Base-by-base conservation (phyloP, 2,113 vertebrate species). In the Gasterosteus aculeatus region DNA sequence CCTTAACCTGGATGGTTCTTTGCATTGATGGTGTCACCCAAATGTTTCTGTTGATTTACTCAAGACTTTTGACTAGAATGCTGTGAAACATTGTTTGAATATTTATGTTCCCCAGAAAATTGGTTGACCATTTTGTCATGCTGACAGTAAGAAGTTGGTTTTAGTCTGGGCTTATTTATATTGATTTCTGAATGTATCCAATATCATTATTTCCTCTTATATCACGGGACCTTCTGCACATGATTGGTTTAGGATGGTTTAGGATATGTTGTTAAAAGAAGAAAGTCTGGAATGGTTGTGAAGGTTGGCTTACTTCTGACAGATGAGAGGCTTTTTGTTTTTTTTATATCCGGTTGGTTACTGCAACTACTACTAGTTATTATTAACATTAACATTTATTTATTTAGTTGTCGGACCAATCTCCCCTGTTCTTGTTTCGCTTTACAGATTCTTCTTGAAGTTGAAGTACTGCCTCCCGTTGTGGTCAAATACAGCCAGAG, bases 371-470 rank as follows among this genome's bases (percentile, higher is more conserved):
- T 7, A 7, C 35, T 38, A 4, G 6, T 38, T 38, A 38, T 38
- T 38, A 7, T 38, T 7, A 38, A 38, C 35, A 6, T 38, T 26
- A 26, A 26, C 22, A 26, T 26, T 26, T 7, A 38, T 38, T 5
- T 38, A 38, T 38, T 4, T 3, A 38, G 3, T 7, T 6, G 35
- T 38, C 35, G 22, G 22, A 26, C 22, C 35, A 38, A 38, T 38
- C 4, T 38, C 5, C 5, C 11, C 7, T 78, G 72, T 66, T 63
- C 83, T 75, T 82, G 15, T 68, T 70, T 75, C 80, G 22, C 41
- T 76, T 83, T 75, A 68, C 63, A 87, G 88, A 80, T 67, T 79
- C 63, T 35, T 67, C 58, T 57, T 57, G 56, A 72, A 77, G 74
- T 66, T 53, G 18, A 39, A 49, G 49, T 31, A 38, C 41, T 69